Base-by-base conservation (phyloP, 1,140 invertebrate genomes). In the Drosophila subpulchrella region DNA sequence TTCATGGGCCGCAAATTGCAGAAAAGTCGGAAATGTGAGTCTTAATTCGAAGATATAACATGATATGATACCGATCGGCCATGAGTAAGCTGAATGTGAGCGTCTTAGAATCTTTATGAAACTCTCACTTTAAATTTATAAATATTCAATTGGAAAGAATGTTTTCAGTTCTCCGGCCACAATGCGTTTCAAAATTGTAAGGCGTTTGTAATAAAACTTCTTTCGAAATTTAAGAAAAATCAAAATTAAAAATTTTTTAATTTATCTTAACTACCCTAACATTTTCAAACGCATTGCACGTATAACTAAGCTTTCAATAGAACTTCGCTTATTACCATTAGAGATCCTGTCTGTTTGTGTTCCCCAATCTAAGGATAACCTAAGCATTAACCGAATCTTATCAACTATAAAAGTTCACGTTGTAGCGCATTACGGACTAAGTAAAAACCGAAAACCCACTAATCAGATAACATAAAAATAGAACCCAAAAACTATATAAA, bases 351-450 rank as follows among this genome's bases (percentile, higher is more conserved):
- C 70, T 80, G 54, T 67, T 34, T 47, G 47, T 63, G 38, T 58
- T 46, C 38, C 30, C 44, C 44, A 30, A 47, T 48, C 48, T 63
- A 59, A 41, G 38, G 8, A 27, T 55, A 65, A 44, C 36, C 17
- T 63, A 62, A 27, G 30, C 32, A 12, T 58, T 78, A n/a, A n/a
- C n/a, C n/a, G n/a, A 55, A 78, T 50, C 59, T 53, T 46, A 68
- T 32, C 4, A 20, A 6, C 58, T 81, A 88, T 47, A 62, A 59
- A 89, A 86, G 84, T 86, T 86, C 83, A 86, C 83, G 51, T 88
- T 77, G 83, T 86, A 86, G 83, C 83, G 83, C 84, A 60, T 70
- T 76, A 75, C 54, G 47, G 1, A 48, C 44, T 62, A 56, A 15
- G 34, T 66, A n/a, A 39, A 75, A 66, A 66, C 66, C 60, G 74